Base-by-base conservation (phyloP, 2,888 invertebrate genomes). In the Apotomis turbidana region DNA sequence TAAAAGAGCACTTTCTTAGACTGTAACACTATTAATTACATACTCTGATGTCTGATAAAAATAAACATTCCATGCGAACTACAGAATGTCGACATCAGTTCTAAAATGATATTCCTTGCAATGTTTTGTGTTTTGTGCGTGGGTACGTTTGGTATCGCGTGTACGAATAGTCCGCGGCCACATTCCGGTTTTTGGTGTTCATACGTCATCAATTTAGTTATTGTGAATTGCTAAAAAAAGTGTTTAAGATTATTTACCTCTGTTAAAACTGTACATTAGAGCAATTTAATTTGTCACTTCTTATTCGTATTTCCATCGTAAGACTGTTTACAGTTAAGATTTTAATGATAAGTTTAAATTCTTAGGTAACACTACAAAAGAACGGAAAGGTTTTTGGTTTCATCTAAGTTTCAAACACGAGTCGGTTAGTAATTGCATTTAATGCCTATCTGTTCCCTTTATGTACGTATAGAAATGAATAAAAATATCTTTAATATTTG, bases 271-370 rank as follows among this genome's bases (percentile, higher is more conserved):
- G 15, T 9, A 59, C 41, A 4, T 57, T 57, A 63, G 27, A 55
- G 52, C 5, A 13, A 63, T 68, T 64, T 41, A 60, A 66, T 52
- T 57, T 58, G 46, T 63, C 63, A 62, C n/a, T 72, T 67, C 44
- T 67, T 60, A 41, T 70, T 72, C 66, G 67, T 70, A 74, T 74
- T 74, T 72, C 70, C 67, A 68, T 72, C 49, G 63, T 63, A 72
- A 74, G 74, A 74, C 74, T 74, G 74, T 63, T 60, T 51, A 46
- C 57, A 58, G 62, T 57, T 74, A 71, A 60, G 66, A 13, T 64
- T 71, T 68, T 70, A 63, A 52, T 70, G 46, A 62, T 72, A 68
- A 70, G 70, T 72, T 69, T 57, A 41, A n/a, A 69, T 61, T 36
- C 15, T 12, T 54, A 70, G 46, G 36, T 46, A 46, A 13, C 4